Conservation (phyloP, 2,113 vertebrate species). For the Phalacrocorax brasilianus region DNA sequence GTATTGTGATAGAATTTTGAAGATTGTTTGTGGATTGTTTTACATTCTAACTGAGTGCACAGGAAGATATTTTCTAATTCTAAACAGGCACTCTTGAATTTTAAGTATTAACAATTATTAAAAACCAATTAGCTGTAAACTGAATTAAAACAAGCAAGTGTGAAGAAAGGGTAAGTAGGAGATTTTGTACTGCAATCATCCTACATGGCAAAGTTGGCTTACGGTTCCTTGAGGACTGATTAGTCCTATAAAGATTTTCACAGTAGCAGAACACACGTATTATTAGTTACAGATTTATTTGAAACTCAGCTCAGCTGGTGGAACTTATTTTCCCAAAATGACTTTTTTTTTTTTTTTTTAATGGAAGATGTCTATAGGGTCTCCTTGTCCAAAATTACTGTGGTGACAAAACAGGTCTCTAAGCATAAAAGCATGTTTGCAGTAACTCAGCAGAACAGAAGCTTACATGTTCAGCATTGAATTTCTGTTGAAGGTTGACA, state of each 20-base stretch:
- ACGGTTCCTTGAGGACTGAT: neutral
- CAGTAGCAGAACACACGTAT: neutral
- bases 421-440: neutral
- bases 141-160: neutral
- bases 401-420: neutral
- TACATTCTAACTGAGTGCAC: neutral
- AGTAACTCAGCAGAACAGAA: neutral
- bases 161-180: neutral
- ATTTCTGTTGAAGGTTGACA: neutral
- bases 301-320: neutral
- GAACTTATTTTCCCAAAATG: neutral
- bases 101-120: neutral
- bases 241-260: neutral
- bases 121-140: neutral
- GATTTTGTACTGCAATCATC: neutral
- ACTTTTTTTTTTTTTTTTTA: neutral
- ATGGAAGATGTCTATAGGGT: neutral
- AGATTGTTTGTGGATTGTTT: neutral
- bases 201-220: neutral
- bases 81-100: neutral
- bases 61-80: neutral
- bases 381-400: neutral
- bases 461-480: neutral
- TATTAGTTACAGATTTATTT: neutral
- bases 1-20: neutral